A percentile compares a stretch with the other conserved stretches of the same genome.
phyloP scores from a whole-genome alignment of 2,888 invertebrate species.

The Tetramorium bicarinatum region DNA sequence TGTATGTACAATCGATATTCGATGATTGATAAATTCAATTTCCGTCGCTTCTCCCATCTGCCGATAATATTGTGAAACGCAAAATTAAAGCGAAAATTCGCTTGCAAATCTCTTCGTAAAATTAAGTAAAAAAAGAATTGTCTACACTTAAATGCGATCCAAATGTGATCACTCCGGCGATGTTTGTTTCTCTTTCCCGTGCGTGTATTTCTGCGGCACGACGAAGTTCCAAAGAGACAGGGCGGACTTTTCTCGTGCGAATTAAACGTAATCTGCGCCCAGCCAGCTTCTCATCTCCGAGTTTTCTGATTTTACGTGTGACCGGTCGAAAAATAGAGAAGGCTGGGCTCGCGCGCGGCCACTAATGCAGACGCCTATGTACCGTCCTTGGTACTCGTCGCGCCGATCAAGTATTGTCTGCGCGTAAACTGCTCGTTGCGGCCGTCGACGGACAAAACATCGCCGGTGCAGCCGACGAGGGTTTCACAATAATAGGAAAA shows the following conservation, averaged over 20 bases:
- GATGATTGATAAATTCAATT: constrained; percentile 34
- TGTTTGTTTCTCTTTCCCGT: not conserved
- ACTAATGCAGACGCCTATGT: constrained; percentile 79
- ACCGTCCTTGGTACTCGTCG: constrained; percentile 80
- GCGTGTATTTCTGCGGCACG: constrained; percentile 10
- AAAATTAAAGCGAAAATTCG: not conserved
- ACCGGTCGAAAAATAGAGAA: constrained; percentile 59
- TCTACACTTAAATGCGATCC: not conserved
- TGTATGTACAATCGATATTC: not conserved
- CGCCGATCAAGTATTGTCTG: constrained; percentile 75
- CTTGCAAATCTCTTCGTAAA: not conserved
- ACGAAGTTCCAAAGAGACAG: not conserved
- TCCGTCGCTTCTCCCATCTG: constrained; percentile 9
- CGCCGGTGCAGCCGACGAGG: constrained; percentile 66
- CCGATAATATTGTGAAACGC: not conserved
- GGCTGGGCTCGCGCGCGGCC: constrained; percentile 59
- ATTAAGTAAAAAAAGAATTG: not conserved
- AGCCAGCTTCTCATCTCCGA: constrained; percentile 34
- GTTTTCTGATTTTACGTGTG: constrained; percentile 51
- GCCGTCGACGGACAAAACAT: constrained; percentile 61
- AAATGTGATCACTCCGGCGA: not conserved
- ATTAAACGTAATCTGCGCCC: constrained; percentile 49
- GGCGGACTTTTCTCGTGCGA: constrained; percentile 15
- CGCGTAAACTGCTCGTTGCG: constrained; percentile 47
- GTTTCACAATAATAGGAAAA: constrained; percentile 83